Conservation (phyloP, 2,888 invertebrate genomes). For the Metallyticus violacea region DNA sequence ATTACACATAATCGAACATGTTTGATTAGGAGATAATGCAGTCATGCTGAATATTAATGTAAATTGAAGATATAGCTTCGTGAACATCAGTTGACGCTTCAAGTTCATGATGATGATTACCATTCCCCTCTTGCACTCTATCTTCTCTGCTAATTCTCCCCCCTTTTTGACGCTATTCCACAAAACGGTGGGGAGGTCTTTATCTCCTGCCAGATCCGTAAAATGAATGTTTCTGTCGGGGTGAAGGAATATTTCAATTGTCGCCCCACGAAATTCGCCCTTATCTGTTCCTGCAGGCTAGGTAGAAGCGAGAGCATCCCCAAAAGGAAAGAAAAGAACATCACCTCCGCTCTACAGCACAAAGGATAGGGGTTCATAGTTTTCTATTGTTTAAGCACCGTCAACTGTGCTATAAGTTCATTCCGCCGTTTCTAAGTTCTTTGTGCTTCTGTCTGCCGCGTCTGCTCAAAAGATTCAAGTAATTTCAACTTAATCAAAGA, state of each 20-base stretch:
- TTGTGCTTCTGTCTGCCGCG: not conserved
- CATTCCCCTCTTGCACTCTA: not conserved
- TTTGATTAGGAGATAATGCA: too few species aligned
- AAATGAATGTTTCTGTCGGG: not conserved
- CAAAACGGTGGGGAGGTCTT: not conserved
- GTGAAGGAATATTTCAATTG: not conserved
- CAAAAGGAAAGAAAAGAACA: not conserved
- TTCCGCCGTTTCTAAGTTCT: not conserved
- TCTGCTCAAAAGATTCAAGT: not conserved
- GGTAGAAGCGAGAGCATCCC: too few species aligned
- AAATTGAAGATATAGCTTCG: not conserved
- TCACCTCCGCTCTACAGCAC: not conserved
- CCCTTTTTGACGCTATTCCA: not conserved
- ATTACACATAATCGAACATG: too few species aligned
- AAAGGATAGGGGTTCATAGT: not conserved
- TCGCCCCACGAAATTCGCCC: not conserved
- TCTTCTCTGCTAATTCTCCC: not conserved
- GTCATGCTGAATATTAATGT: too few species aligned
- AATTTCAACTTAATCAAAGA: not conserved
- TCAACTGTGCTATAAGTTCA: not conserved
- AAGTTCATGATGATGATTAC: too few species aligned
- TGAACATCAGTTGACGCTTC: too few species aligned
- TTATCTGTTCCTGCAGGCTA: not conserved
- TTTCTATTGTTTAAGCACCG: not conserved
- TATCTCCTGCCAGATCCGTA: not conserved